Evolutionary conservation across 1,140 invertebrate genomes (phyloP).

Genomic region (Mercenaria mercenaria): DNA sequence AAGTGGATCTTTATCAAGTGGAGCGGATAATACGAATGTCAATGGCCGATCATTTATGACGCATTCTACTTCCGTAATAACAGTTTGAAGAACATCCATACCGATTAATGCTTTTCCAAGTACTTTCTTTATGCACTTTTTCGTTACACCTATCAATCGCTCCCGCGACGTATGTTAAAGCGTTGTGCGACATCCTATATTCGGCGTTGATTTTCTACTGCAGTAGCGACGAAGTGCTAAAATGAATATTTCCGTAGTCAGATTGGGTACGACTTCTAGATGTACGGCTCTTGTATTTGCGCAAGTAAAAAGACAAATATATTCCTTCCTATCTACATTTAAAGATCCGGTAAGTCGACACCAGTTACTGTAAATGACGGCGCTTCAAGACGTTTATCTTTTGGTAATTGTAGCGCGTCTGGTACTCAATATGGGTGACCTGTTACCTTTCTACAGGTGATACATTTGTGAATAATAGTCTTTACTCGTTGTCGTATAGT

Average conservation of each 20-base stretch:
- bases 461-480: background rate
- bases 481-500: background rate
- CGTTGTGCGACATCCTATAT: too few relatives aligned
- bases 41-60: conserved; percentile 6
- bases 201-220: background rate
- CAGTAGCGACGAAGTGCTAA: conserved; percentile 36
- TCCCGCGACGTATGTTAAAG: too few relatives aligned
- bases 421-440: background rate
- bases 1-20: background rate
- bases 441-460: background rate
- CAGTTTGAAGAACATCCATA: too few relatives aligned
- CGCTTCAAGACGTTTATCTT: background rate
- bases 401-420: background rate
- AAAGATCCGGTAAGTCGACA: conserved; percentile 13
- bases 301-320: conserved; percentile 31
- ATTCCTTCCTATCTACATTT: background rate
- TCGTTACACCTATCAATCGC: background rate
- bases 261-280: conserved; percentile 5
- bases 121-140: background rate
- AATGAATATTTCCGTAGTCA: conserved; percentile 3
- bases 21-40: background rate
- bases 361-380: conserved; percentile 2
- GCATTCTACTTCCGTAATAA: conserved; percentile 16
- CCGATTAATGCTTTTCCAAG: background rate
- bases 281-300: conserved; percentile 34